Evolutionary conservation across 2,113 vertebrate genomes (phyloP), one percentile per base, ranked within the genome.

Genomic region (Upupa epops): DNA sequence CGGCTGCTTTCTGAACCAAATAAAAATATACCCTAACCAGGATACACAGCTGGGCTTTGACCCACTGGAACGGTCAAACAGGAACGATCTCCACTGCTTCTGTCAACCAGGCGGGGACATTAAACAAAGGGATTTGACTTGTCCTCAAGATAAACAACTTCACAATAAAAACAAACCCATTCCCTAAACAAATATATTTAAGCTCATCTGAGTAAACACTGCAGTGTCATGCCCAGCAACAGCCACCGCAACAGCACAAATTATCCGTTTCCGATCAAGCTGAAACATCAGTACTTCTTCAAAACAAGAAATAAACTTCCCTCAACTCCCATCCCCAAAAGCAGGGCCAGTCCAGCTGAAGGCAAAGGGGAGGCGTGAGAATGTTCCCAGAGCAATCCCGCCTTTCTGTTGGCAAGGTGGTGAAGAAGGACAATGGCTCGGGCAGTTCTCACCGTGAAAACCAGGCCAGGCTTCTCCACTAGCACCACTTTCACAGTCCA

Each of bases 101-200:
- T 61, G 59, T 72, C 86, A 87, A 90, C 69, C 60, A 84, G 80
- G 74, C 0, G 8, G 3, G 15, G 65, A 61, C 26, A 37, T 60
- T 87, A 88, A 92, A 95, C 77, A 95, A 92, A 89, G n/a, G 63
- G 42, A 55, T 76, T 70, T 90, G 81, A 90, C 68, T 90, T 82
- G 59, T 88, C 59, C 64, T 87, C 22, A 59, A 56, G 65, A 86
- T 84, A 96, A 93, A 90, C 73, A 94, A 76, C 37, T 88, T 83
- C 6, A 1, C 77, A 84, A 88, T 64, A 63, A 88, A 85, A 94
- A 94, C 92, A 95, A 86, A 40, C 42, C 42, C 24, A 77, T 88
- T 86, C 72, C 80, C 52, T 68, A 70, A 85, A 89, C 36, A 58
- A 88, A 94, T 68, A 61, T 13, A 89, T 89, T 94, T 93, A 88